Percentiles rank a stretch among this genome's conserved stretches.
These are phyloP conservation scores for Harlomillsia oculata DNA, from an alignment of 1,140 invertebrate genomes.

Conservation along the genomic window DNA sequence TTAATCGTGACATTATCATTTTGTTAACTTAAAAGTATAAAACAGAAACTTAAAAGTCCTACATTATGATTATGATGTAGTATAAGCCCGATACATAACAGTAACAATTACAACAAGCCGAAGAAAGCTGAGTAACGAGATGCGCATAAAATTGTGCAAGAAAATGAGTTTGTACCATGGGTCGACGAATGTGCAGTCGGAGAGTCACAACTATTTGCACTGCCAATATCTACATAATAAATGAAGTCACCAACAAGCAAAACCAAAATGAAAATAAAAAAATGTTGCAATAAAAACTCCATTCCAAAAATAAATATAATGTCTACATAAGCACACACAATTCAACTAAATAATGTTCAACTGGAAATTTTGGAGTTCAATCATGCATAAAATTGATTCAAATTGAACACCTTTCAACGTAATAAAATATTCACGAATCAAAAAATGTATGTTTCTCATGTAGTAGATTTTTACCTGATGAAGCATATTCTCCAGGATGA, in stretches of 20 bases:
- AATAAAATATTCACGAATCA: no score
- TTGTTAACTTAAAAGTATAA: no score
- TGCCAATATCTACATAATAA: conserved; percentile 29
- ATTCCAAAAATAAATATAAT: no score
- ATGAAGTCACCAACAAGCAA: conserved; percentile 9
- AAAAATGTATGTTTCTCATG: no score
- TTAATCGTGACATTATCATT: conserved; percentile 14
- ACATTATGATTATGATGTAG: no score
- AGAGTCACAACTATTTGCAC: conserved; percentile 33
- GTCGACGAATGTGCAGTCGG: conserved; percentile 29
- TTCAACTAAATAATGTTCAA: neutral
- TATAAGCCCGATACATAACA: no score
- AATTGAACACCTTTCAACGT: no score
- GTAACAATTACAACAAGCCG: neutral
- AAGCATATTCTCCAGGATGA: conserved; percentile 96
- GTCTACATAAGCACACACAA: no score
- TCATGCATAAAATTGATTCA: no score
- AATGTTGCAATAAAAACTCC: no score
- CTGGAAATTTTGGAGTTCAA: neutral
- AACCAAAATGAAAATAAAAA: conserved; percentile 10
- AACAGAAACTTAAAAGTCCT: no score
- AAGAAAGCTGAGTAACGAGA: neutral
- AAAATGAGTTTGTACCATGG: conserved; percentile 31
- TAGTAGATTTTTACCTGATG: conserved; percentile 66
- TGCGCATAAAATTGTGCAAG: conserved; percentile 15